Evolutionary conservation across 2,797 vertebrate genomes (phyloP).

Genomic region (Darevskia nairensis): DNA sequence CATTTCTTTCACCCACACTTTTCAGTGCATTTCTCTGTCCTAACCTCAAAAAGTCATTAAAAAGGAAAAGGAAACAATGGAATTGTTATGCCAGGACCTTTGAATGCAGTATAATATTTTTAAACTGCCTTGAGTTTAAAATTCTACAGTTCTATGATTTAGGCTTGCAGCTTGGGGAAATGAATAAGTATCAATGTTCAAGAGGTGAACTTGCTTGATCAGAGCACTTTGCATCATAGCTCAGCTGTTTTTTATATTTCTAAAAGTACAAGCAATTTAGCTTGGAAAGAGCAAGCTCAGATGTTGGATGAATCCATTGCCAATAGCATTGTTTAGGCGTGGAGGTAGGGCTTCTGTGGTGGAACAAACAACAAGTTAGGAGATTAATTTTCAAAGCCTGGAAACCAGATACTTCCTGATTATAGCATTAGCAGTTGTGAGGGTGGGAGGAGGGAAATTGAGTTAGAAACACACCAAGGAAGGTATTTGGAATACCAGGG

Average conservation of each 20-base stretch:
- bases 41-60: too few relatives aligned
- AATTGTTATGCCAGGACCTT: too few relatives aligned
- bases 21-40: too few relatives aligned
- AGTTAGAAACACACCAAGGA: background rate
- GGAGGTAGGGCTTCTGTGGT: background rate
- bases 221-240: background rate
- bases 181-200: background rate
- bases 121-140: background rate
- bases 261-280: background rate
- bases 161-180: background rate
- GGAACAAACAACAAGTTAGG: background rate
- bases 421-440: too few relatives aligned
- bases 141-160: background rate
- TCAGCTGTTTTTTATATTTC: background rate
- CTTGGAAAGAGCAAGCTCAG: background rate
- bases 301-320: background rate
- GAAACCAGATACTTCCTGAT: background rate
- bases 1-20: too few relatives aligned
- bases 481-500: background rate
- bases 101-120: background rate
- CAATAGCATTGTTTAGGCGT: background rate
- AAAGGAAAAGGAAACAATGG: too few relatives aligned
- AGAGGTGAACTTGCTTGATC: background rate
- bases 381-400: background rate
- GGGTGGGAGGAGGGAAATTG: background rate